Evolutionary conservation across 2,797 vertebrate genomes (phyloP), one percentile per base, ranked within the genome.

Genomic region (Hyperoplus lanceolatus): DNA sequence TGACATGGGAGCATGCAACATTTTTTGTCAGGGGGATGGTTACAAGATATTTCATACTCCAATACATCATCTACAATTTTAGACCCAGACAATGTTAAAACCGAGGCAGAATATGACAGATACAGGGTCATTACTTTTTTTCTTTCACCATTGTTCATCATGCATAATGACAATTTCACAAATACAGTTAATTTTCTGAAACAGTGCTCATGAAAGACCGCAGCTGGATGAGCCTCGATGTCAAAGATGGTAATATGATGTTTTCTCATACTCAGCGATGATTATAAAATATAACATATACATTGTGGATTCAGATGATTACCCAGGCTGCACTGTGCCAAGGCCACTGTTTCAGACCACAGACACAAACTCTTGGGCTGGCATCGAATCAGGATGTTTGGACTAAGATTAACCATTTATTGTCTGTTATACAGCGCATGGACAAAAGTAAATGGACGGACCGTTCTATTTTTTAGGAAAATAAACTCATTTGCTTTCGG

Each of bases 301-400:
- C 41, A 51, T 56, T 66, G 56, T 63, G 84, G 65, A 79, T 68
- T 78, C 59, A 74, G 65, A 79, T 81, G 67, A 73, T 75, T 77
- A 63, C n/a, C 60, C 43, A 4, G 14, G 51, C 49, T 64, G 54
- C 14, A 53, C 39, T 14, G 36, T 50, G 59, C 78, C 73, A 80
- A 45, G 41, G 70, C 81, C 79, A 81, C 74, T 85, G 64, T 70
- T 73, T 66, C 18, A 85, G 63, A 85, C 77, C 70, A 76, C 75
- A 76, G 57, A 29, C 38, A 53, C 16, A 42, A 43, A 54, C 51
- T 68, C 38, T 56, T 67, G 39, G 48, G 64, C 55, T 70, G 59
- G 53, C 43, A 56, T 12, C 4, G 3, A 39, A 38, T 70, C 46
- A 41, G 48, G 11, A 49, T 53, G 14, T 57, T 78, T 63, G 38